Evolutionary conservation across 2,888 invertebrate genomes (phyloP).

Genomic region (Cataglyphis livida): DNA sequence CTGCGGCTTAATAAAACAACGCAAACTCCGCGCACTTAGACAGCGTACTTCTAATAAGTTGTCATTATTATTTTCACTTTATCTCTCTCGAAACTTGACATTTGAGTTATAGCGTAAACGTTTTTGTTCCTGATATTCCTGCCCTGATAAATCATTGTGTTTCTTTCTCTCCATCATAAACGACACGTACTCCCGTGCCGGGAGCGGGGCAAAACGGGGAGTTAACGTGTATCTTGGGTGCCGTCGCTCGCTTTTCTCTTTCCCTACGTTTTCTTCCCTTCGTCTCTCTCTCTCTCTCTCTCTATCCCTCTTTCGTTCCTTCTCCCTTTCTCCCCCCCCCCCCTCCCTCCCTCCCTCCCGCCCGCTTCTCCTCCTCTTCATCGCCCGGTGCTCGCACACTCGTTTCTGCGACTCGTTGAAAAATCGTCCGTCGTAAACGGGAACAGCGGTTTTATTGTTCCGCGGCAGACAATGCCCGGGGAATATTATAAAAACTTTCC

Average conservation of each 20-base stretch:
- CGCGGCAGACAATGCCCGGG: constrained; percentile 84
- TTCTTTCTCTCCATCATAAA: constrained; percentile 44
- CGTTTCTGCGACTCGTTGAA: constrained; percentile 82
- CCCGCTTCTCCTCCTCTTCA: background rate
- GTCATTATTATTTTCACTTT: constrained; percentile 36
- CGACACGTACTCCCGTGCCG: constrained; percentile 49
- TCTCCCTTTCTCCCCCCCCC: background rate
- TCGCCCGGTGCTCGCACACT: constrained; percentile 75
- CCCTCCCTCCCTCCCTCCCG: background rate
- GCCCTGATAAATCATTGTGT: constrained; percentile 31
- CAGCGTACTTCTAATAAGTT: constrained; percentile 25
- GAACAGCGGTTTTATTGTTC: constrained; percentile 85
- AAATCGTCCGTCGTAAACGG: constrained; percentile 84
- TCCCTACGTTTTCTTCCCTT: constrained; percentile 14
- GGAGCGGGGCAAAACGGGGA: constrained; percentile 26
- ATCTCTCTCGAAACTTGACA: constrained; percentile 39
- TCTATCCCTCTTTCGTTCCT: background rate
- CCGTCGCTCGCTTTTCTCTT: constrained; percentile 24
- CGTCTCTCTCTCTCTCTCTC: background rate
- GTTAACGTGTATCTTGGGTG: constrained; percentile 36
- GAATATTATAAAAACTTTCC: constrained; percentile 85
- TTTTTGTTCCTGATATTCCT: constrained; percentile 46
- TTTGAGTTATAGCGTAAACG: constrained; percentile 23
- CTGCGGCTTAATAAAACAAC: constrained; percentile 31
- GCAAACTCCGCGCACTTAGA: constrained; percentile 21